These are phyloP conservation scores for Calycopis cecrops DNA, from an alignment of 1,140 invertebrate genomes.

Conservation along the genomic window DNA sequence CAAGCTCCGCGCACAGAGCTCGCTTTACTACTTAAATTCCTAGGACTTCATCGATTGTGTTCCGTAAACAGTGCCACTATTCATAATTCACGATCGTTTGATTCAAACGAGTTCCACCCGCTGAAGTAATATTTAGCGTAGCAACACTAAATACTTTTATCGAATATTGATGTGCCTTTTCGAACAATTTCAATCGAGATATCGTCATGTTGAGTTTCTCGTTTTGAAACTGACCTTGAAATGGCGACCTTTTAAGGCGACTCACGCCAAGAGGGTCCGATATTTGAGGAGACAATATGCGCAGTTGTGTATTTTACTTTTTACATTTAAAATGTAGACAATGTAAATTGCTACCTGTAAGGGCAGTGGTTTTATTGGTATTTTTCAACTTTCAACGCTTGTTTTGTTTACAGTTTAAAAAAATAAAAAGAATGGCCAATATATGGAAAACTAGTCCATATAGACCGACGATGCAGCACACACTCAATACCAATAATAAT, in stretches of 20 bases:
- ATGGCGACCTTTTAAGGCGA: slow-evolving; percentile 31
- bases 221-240: slow-evolving; percentile 33
- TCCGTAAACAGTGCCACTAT: slow-evolving; percentile 19
- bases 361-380: no score
- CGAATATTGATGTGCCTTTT: not conserved
- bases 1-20: slow-evolving; percentile 35
- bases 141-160: slow-evolving; percentile 6
- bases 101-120: slow-evolving; percentile 10
- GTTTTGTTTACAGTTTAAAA: no score
- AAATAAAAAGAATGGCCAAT: no score
- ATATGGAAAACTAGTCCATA: no score
- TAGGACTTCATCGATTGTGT: slow-evolving; percentile 31
- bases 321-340: no score
- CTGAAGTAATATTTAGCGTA: slow-evolving; percentile 16
- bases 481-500: no score
- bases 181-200: not conserved
- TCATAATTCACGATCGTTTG: not conserved
- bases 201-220: slow-evolving; percentile 13
- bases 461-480: no score
- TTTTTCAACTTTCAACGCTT: no score
- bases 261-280: slow-evolving; percentile 16
- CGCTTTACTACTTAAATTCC: slow-evolving; percentile 34
- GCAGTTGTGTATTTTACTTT: no score
- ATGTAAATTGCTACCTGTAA: no score
- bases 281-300: not conserved